Evolutionary conservation across 2,797 vertebrate species (phyloP), one percentile per base, ranked within the genome.

Genomic region (Myotis planiceps): DNA sequence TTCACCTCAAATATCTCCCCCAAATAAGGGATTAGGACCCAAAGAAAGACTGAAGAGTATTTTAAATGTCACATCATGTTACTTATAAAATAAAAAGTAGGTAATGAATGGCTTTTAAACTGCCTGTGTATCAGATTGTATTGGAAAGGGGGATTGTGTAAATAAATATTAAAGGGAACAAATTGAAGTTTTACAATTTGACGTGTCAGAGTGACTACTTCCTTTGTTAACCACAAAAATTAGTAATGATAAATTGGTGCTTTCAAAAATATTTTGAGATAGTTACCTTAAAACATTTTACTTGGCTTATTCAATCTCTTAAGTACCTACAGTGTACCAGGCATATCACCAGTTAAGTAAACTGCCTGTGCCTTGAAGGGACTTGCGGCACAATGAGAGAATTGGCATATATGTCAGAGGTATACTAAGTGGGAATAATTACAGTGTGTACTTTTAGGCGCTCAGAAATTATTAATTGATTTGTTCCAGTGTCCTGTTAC

Each of bases 291-390:
- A 75, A 92, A 79, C 25, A 45, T 55, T 90, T 75, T 29, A 37
- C 29, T 84, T 84, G 23, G n/a, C 55, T 90, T 82, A 60, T 34
- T 95, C 16, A 19, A 0, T 94, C 93, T 94, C 63, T 84, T 14
- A 76, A 95, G 80, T 25, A 45, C 32, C n/a, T 60, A 55, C 2
- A n/a, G 1, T 21, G 5, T 53, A 51, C 32, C 51, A 87, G 34
- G 32, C 75, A 63, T 9, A 12, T 68, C 63, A 71, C 13, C 27
- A 78, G 34, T 81, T 29, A 94, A 45, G 34, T 58, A 37, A 74
- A 79, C 10, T 8, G 1, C 66, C 83, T 75, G 14, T 63, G 16
- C 55, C 69, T 55, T 69, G 21, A 71, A 72, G 45, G 68, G 74
- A 37, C 47, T 23, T 25, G n/a, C 1, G 10, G 34, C 63, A 39